phyloP scores from a whole-genome alignment of 35 echinoderm and acorn worm species.

The Apostichopus californicus region DNA sequence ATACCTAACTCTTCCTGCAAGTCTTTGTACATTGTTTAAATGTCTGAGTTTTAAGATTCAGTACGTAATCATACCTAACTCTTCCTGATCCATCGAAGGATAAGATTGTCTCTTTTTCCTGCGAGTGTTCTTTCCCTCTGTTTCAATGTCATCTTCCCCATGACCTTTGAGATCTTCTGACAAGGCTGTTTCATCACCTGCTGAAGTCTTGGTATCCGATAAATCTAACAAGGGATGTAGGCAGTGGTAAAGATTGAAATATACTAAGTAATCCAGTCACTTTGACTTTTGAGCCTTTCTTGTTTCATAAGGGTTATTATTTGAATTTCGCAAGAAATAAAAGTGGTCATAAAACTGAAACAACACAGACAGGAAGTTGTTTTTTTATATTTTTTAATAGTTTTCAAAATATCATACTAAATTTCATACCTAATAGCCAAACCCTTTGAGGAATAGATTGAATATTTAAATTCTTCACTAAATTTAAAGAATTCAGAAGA shows the following conservation, averaged over 20 bases:
- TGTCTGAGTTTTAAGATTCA: no score
- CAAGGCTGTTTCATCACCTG: constrained; percentile 12
- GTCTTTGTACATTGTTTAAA: no score
- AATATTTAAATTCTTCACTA: not conserved
- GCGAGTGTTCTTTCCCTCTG: not conserved
- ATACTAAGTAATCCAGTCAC: no score
- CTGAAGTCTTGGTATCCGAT: constrained; percentile 29
- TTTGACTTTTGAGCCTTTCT: no score
- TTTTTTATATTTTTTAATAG: constrained; percentile 12
- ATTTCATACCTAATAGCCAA: constrained; percentile 14
- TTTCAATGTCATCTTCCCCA: not conserved
- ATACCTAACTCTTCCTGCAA: no score
- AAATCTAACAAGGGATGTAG: not conserved
- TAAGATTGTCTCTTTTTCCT: constrained; percentile 33
- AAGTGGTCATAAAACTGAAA: no score
- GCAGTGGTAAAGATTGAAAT: no score
- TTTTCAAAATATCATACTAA: constrained; percentile 16
- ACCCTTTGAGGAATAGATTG: not conserved
- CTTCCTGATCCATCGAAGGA: constrained; percentile 20
- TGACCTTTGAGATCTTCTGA: constrained; percentile 28
- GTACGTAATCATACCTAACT: not conserved
- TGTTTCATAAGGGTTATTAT: no score
- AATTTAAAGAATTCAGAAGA: no score
- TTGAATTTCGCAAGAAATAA: no score
- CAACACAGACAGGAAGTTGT: not conserved